phyloP scores from a whole-genome alignment of 2,113 vertebrate genomes.

The Gopherus flavomarginatus region DNA sequence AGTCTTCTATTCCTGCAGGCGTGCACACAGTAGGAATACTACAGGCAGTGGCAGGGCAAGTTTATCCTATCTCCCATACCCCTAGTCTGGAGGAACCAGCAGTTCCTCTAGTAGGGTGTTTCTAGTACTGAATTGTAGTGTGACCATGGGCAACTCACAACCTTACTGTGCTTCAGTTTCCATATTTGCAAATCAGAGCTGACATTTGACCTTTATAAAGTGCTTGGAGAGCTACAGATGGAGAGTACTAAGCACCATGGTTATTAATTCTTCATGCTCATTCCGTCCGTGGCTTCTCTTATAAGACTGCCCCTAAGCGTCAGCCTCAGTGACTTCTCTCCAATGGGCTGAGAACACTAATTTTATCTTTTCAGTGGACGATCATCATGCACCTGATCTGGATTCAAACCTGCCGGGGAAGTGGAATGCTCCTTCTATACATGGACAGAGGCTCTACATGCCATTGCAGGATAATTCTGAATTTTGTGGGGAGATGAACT shows the following conservation, averaged over 20 bases:
- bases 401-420: background rate
- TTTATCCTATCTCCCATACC: background rate
- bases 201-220: background rate
- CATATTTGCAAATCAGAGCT: background rate
- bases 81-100: background rate
- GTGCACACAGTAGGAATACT: background rate
- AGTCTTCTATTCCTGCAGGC: background rate
- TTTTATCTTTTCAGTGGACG: background rate
- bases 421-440: background rate
- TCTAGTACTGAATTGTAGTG: accelerated
- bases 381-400: accelerated
- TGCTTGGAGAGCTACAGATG: background rate
- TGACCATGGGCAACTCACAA: accelerated
- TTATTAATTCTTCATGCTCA: background rate
- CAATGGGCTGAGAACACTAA: background rate
- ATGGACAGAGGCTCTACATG: background rate
- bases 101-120: background rate
- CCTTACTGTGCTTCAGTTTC: accelerated
- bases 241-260: accelerated
- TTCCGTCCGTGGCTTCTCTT: background rate
- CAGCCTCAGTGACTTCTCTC: background rate
- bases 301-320: background rate
- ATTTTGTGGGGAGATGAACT: background rate
- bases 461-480: accelerated
- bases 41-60: background rate